A percentile compares a stretch with the other conserved stretches of the same genome.
Conservation (phyloP, 2,113 vertebrate genomes). For the Mesocricetus auratus region DNA sequence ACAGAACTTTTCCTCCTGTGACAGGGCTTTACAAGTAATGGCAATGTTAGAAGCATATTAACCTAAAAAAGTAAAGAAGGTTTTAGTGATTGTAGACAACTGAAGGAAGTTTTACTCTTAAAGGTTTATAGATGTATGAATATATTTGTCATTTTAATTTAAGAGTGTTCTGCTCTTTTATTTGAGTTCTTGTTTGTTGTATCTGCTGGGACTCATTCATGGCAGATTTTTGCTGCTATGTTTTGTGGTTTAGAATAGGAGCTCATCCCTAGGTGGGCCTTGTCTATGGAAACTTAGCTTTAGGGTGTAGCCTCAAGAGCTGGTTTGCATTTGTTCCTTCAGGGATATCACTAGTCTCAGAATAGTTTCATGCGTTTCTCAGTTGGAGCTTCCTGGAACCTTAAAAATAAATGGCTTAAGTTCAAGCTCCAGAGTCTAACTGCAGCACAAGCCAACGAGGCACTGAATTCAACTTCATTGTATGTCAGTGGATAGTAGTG, state of each 20-base stretch:
- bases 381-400: slow-evolving; percentile 25
- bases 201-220: slow-evolving; percentile 23
- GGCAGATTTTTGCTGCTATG: slow-evolving; percentile 16
- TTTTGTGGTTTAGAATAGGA: slow-evolving; percentile 29
- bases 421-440: slow-evolving; percentile 6
- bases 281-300: slow-evolving; percentile 23
- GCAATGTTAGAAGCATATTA: neutral
- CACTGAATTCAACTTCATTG: slow-evolving; percentile 1
- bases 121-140: neutral
- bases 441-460: neutral
- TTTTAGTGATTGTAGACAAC: slow-evolving; percentile 11
- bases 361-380: slow-evolving; percentile 53
- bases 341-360: neutral
- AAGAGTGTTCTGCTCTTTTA: slow-evolving; percentile 6
- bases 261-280: neutral
- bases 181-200: slow-evolving; percentile 44
- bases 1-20: neutral
- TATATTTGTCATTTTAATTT: slow-evolving; percentile 48
- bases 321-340: slow-evolving; percentile 53
- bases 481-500: slow-evolving; percentile 17
- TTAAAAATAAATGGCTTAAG: neutral
- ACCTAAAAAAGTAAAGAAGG: slow-evolving; percentile 15
- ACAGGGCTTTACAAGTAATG: slow-evolving; percentile 21
- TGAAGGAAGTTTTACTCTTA: slow-evolving; percentile 47
- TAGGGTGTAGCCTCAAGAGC: neutral